Conservation (phyloP, 2,888 invertebrate species). For the Octonoba sinensis region DNA sequence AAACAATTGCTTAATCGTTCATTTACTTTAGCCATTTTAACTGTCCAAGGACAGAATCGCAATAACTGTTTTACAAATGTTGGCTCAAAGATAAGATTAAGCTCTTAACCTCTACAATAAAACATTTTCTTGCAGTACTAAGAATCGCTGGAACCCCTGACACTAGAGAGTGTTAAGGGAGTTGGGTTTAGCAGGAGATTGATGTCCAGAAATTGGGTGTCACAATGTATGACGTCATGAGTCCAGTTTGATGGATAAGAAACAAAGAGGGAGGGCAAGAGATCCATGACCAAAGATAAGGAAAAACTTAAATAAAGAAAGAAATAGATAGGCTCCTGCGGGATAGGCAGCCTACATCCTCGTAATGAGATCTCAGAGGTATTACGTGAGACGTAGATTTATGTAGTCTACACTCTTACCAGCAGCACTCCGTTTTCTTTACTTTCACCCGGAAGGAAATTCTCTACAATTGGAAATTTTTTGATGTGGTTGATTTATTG, state of each 20-base stretch:
- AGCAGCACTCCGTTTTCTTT: conserved; percentile 18
- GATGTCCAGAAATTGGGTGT: conserved; percentile 36
- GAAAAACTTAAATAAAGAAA: conserved; percentile 24
- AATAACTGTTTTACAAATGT: no score
- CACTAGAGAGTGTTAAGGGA: no score
- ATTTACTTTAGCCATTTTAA: no score
- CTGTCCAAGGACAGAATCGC: no score
- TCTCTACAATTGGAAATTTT: no score
- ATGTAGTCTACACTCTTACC: conserved; percentile 35
- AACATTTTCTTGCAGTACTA: no score
- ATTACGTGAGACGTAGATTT: conserved; percentile 53
- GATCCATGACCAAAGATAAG: conserved; percentile 1
- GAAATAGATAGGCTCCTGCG: conserved; percentile 11
- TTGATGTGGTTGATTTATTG: no score
- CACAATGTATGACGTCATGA: conserved; percentile 37
- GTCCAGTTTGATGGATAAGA: conserved; percentile 49
- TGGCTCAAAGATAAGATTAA: no score
- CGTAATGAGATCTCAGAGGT: conserved; percentile 56
- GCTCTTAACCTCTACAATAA: no score
- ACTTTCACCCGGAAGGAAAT: background rate
- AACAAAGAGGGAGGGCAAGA: conserved; percentile 17
- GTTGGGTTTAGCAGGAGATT: conserved; percentile 23
- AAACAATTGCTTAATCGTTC: no score
- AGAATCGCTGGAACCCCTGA: no score
- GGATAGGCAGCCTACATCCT: conserved; percentile 38